These are phyloP conservation scores for Rhorus exstirpatorius DNA, from an alignment of 2,888 invertebrate genomes.

Conservation along the genomic window DNA sequence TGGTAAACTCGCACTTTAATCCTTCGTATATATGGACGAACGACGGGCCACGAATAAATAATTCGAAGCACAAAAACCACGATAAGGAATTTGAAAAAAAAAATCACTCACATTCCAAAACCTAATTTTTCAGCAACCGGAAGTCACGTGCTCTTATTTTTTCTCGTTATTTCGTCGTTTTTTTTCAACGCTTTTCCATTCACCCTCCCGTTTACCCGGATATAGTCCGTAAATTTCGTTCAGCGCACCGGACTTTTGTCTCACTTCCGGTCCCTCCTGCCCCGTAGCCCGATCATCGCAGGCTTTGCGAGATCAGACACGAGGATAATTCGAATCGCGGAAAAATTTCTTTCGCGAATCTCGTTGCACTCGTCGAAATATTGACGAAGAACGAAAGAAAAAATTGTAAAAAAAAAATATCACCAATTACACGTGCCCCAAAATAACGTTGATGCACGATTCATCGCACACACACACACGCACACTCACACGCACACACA, in stretches of 20 bases:
- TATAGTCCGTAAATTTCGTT: slow-evolving; percentile 1
- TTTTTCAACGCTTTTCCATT: slow-evolving; percentile 13
- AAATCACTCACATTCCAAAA: slow-evolving; percentile 16
- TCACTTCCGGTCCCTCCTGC: slow-evolving; percentile 43
- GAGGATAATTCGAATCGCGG: not conserved
- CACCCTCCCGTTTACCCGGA: not conserved
- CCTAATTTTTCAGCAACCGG: slow-evolving; percentile 36
- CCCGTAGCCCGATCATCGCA: slow-evolving; percentile 3
- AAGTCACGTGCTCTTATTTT: slow-evolving; percentile 64
- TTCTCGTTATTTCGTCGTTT: slow-evolving; percentile 22
- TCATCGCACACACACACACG: not conserved
- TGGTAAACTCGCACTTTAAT: slow-evolving; percentile 66
- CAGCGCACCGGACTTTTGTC: slow-evolving; percentile 2
- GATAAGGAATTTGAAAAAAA: slow-evolving; percentile 14
- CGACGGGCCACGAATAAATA: slow-evolving; percentile 21
- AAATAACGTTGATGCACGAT: not conserved
- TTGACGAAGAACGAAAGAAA: slow-evolving; percentile 7
- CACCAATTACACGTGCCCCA: slow-evolving; percentile 5
- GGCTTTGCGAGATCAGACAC: not conserved
- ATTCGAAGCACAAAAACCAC: slow-evolving; percentile 50
- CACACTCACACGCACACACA: too few species aligned
- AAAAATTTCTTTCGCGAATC: slow-evolving; percentile 34
- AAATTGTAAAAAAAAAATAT: not conserved
- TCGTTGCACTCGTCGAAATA: slow-evolving; percentile 31
- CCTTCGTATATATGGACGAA: slow-evolving; percentile 55